Percentiles rank a stretch among this genome's conserved stretches.
These are phyloP conservation scores for Astatotilapia flaviijosephi DNA, from an alignment of 2,113 vertebrate genomes.

Conservation along the genomic window DNA sequence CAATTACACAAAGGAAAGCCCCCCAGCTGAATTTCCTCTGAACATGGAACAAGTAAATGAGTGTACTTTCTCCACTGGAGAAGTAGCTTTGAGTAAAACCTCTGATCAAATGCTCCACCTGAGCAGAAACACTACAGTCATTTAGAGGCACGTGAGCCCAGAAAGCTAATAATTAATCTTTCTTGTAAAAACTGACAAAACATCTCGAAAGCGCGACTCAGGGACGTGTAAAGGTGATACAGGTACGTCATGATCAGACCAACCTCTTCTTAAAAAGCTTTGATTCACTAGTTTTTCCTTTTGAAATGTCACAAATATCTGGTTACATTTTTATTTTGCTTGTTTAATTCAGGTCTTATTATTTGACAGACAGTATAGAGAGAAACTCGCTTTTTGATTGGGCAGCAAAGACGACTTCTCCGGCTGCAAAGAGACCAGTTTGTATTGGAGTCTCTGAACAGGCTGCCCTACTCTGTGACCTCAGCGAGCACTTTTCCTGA, in stretches of 20 bases:
- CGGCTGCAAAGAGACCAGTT: not conserved
- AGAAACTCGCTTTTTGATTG: rapidly evolving
- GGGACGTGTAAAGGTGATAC: not conserved
- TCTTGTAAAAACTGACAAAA: not conserved
- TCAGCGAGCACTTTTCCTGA: not conserved
- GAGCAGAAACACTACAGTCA: not conserved
- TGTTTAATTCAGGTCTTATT: not conserved
- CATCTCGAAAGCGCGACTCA: rapidly evolving
- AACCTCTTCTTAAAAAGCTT: not conserved
- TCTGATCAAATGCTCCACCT: not conserved
- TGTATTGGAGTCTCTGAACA: not conserved
- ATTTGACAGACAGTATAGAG: not conserved
- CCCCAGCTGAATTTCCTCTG: not conserved
- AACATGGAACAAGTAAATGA: not conserved
- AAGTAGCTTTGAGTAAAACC: not conserved
- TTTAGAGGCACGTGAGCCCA: no score
- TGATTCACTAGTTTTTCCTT: not conserved
- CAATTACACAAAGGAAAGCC: not conserved
- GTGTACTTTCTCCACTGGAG: not conserved
- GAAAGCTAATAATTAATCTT: not conserved
- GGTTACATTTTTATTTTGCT: not conserved
- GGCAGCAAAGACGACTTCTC: not conserved
- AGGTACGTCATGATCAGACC: not conserved
- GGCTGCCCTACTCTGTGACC: not conserved
- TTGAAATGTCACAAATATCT: not conserved